A percentile compares a stretch with the other conserved stretches of the same genome.
Conservation (phyloP, 2,113 vertebrate genomes). For the Camelus bactrianus region DNA sequence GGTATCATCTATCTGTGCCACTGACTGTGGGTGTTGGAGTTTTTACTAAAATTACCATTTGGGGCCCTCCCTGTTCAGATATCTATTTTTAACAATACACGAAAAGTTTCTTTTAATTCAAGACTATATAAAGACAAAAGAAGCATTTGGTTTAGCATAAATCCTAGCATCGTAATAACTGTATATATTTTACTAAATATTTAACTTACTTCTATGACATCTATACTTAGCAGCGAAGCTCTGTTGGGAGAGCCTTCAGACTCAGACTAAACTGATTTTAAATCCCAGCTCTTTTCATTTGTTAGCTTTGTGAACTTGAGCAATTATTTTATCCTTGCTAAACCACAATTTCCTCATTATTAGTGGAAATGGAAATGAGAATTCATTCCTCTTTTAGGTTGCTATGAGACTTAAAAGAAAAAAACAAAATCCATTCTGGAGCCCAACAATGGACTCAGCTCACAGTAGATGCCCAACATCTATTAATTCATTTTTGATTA, state of each 20-base stretch:
- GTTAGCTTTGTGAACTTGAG: constrained; percentile 25
- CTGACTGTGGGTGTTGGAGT: neutral
- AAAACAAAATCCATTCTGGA: neutral
- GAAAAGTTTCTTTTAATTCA: neutral
- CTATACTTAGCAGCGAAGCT: neutral
- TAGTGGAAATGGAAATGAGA: constrained; percentile 33
- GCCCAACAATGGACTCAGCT: neutral
- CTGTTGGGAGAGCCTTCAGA: neutral
- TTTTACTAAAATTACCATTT: constrained; percentile 42
- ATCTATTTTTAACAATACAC: neutral
- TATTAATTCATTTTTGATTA: neutral
- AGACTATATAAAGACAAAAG: neutral
- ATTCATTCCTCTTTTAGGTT: constrained; percentile 36
- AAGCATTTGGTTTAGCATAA: neutral
- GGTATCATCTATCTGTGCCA: neutral
- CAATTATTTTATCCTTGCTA: constrained; percentile 36
- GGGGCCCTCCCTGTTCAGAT: neutral
- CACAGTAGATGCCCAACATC: neutral
- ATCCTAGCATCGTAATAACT: neutral
- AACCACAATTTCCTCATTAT: constrained; percentile 55
- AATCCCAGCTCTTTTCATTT: constrained; percentile 49
- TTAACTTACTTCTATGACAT: constrained; percentile 29
- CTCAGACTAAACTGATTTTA: constrained; percentile 28
- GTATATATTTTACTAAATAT: constrained; percentile 16
- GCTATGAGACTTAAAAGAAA: neutral